These are phyloP conservation scores for Pimephales promelas DNA, from an alignment of 2,113 vertebrate genomes.

Conservation along the genomic window DNA sequence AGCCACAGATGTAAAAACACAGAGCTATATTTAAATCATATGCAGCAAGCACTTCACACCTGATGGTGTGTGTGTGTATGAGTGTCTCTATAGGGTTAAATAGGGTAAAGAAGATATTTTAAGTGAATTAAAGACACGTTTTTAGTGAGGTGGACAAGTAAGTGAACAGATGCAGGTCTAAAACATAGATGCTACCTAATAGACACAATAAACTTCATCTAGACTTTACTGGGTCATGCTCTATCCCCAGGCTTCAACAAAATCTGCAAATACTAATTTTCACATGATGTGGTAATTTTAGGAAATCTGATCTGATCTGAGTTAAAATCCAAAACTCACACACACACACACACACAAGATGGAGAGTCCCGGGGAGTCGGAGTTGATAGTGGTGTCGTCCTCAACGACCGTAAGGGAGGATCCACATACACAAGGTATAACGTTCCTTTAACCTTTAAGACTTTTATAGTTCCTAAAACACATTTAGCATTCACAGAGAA, in stretches of 20 bases:
- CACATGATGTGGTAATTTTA: neutral
- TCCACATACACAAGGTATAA: neutral
- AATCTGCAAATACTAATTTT: conserved; percentile 27
- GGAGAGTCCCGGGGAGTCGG: too few relatives aligned
- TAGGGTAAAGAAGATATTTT: conserved; percentile 32
- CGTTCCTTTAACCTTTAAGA: neutral
- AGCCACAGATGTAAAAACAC: conserved; percentile 51
- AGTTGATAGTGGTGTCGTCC: too few relatives aligned
- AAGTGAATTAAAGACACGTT: conserved; percentile 45
- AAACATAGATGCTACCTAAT: neutral
- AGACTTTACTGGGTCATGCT: conserved; percentile 45
- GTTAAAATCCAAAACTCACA: neutral
- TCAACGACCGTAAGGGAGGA: too few relatives aligned
- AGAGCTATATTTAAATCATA: conserved; percentile 48
- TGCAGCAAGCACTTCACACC: conserved; percentile 20
- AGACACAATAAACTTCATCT: too few relatives aligned
- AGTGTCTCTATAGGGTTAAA: neutral
- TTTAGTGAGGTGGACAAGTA: neutral
- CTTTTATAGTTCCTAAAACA: neutral
- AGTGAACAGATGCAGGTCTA: conserved; percentile 32
- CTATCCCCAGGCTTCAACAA: conserved; percentile 37
- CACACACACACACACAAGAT: too few relatives aligned
- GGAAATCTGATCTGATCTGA: neutral
- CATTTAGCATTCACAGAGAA: neutral
- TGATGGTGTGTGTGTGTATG: conserved; percentile 24